Percentiles rank a stretch among this genome's conserved stretches.
Conservation (phyloP, 2,888 invertebrate genomes). For the Agrenia bidenticulata region DNA sequence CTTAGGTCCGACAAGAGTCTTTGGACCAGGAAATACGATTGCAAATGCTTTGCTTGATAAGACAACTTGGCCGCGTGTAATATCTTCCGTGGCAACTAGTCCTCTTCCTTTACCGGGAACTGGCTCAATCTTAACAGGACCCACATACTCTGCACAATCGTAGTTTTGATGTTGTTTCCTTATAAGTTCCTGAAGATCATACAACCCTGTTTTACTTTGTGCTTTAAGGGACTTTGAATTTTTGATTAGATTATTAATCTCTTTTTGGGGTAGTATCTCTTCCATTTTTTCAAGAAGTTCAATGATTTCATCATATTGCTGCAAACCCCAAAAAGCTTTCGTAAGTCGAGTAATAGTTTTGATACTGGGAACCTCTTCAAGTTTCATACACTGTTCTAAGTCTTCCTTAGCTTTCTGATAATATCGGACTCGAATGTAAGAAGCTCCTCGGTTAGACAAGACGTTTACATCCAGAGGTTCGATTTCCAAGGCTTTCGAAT, state of each 20-base stretch:
- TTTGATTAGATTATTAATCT: not conserved
- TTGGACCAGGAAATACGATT: slow-evolving; percentile 1
- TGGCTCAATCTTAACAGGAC: not conserved
- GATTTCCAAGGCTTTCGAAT: not conserved
- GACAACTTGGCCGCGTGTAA: not conserved
- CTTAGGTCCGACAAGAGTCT: not conserved
- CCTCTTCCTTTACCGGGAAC: not conserved
- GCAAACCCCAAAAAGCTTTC: slow-evolving; percentile 6
- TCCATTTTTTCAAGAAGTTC: not conserved
- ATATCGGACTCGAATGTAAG: not conserved
- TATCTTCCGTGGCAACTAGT: not conserved
- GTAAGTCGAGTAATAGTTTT: not conserved
- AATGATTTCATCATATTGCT: slow-evolving; percentile 8
- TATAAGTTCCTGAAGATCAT: not conserved
- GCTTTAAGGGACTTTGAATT: not conserved
- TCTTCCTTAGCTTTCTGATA: not conserved
- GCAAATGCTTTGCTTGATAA: slow-evolving; percentile 11
- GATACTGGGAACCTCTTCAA: not conserved
- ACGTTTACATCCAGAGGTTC: not conserved
- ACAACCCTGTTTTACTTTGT: not conserved
- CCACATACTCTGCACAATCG: slow-evolving; percentile 8
- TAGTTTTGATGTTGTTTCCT: slow-evolving; percentile 4
- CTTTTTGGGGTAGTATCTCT: not conserved
- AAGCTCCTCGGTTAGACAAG: slow-evolving; percentile 5
- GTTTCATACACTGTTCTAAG: not conserved